Evolutionary conservation across 2,888 invertebrate genomes (phyloP).

Genomic region (Caenorhabditis panamensis): DNA sequence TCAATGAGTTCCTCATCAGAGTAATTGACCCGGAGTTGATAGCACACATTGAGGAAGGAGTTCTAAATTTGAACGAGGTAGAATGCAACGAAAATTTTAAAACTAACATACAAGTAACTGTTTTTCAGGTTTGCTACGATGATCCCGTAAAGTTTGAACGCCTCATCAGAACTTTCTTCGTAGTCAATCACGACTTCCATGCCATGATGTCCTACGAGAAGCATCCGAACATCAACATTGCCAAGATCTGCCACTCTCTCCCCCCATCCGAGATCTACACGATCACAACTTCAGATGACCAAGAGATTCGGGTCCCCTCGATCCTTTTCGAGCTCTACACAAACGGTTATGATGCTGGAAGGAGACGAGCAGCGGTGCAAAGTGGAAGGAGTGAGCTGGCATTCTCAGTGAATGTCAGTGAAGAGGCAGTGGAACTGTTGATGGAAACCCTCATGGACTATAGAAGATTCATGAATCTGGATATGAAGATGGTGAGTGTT

Average conservation of each 20-base stretch:
- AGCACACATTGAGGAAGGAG: background rate
- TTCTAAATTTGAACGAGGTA: slow-evolving; percentile 17
- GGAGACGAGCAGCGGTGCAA: background rate
- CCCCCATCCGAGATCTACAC: slow-evolving; percentile 6
- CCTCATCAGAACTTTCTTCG: too few relatives aligned
- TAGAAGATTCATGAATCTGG: background rate
- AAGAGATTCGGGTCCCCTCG: background rate
- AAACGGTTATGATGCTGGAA: slow-evolving; percentile 1
- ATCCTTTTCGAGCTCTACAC: slow-evolving; percentile 21
- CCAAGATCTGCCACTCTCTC: background rate
- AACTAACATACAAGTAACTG: background rate
- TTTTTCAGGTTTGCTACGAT: background rate
- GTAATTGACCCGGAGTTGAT: background rate
- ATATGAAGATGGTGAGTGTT: slow-evolving; percentile 7
- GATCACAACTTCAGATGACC: background rate
- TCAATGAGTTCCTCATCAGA: background rate
- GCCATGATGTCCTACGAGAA: too few relatives aligned
- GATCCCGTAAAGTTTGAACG: background rate
- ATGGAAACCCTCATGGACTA: slow-evolving; percentile 1
- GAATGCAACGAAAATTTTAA: background rate
- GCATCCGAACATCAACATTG: background rate
- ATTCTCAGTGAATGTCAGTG: background rate
- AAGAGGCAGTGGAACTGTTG: background rate
- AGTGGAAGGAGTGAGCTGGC: background rate
- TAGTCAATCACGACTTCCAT: too few relatives aligned